Conservation (phyloP, 2,797 vertebrate genomes). For the Ptychobarbus kaznakovi region DNA sequence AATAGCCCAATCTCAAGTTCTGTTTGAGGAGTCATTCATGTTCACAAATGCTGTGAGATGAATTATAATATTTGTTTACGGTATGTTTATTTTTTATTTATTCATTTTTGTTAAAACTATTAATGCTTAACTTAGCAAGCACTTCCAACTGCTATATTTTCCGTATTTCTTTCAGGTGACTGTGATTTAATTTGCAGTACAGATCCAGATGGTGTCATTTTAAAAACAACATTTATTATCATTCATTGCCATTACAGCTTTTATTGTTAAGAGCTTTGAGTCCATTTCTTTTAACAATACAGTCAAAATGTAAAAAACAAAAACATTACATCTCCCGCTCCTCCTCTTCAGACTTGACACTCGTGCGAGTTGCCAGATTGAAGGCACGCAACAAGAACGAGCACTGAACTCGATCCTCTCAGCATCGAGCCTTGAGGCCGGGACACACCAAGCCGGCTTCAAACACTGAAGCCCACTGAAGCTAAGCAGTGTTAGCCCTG, state of each 20-base stretch:
- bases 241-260: neutral
- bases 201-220: neutral
- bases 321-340: neutral
- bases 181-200: neutral
- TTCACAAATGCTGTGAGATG: neutral
- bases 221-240: slow-evolving; percentile 7
- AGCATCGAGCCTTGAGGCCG: neutral
- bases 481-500: no score
- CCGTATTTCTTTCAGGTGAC: neutral
- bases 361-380: neutral
- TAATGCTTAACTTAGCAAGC: neutral
- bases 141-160: neutral
- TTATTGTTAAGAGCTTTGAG: neutral
- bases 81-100: neutral
- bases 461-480: no score
- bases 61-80: neutral
- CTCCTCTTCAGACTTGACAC: neutral
- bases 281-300: neutral
- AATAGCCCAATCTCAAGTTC: neutral
- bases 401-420: no score
- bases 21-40: neutral
- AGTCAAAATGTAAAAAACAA: neutral
- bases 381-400: neutral
- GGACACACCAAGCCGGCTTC: neutral
- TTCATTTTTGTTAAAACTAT: neutral